Evolutionary conservation across 2,888 invertebrate species (phyloP).

Genomic region (Erebia aethiops): DNA sequence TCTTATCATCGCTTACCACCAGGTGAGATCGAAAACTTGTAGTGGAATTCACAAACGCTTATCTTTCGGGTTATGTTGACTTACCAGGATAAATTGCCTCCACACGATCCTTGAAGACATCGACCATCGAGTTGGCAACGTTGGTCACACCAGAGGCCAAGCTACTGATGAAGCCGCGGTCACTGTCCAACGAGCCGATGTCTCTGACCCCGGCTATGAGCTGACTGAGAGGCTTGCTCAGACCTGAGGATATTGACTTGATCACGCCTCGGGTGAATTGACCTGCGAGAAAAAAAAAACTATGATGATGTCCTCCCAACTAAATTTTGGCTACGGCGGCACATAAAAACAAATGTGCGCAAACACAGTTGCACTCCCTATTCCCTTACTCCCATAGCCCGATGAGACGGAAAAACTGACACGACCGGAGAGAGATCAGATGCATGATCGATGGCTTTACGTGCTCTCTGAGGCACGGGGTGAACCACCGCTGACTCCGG

Average conservation of each 20-base stretch:
- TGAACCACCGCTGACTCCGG: too few species aligned
- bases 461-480: too few species aligned
- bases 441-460: too few species aligned
- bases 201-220: slow-evolving; percentile 81
- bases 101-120: slow-evolving; percentile 78
- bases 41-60: too few species aligned
- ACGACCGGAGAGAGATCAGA: too few species aligned
- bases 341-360: too few species aligned
- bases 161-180: slow-evolving; percentile 79
- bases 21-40: too few species aligned
- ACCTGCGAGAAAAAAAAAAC: slow-evolving; percentile 52
- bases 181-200: slow-evolving; percentile 85
- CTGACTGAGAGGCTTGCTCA: slow-evolving; percentile 80
- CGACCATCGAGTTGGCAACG: slow-evolving; percentile 68
- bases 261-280: slow-evolving; percentile 76
- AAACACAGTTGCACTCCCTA: too few species aligned
- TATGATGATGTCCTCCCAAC: neutral
- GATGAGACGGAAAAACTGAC: too few species aligned
- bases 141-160: slow-evolving; percentile 69
- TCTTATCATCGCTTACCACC: too few species aligned
- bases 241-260: slow-evolving; percentile 67
- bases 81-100: slow-evolving; percentile 83
- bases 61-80: neutral
- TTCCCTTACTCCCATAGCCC: too few species aligned
- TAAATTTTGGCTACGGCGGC: too few species aligned